Evolutionary conservation across 2,888 invertebrate species (phyloP).

Genomic region (Coleophora flavipennella): DNA sequence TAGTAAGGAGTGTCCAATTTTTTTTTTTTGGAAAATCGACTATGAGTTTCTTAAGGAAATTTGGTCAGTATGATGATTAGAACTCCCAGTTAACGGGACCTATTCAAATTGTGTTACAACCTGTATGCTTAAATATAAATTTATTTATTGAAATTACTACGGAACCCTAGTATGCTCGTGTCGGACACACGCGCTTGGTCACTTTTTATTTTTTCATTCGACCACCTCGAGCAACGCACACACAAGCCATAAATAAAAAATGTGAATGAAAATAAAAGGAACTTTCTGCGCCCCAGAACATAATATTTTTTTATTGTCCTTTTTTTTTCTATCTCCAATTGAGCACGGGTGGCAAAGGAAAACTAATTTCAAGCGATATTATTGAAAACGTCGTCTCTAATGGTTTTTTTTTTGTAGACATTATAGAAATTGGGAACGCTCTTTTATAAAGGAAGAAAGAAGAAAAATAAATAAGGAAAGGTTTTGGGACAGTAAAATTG

Average conservation of each 20-base stretch:
- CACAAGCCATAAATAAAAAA: slow-evolving; percentile 28
- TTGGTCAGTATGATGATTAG: no score
- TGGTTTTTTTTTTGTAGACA: slow-evolving; percentile 19
- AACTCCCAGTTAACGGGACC: no score
- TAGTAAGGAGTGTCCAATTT: no score
- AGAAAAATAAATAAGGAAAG: no score
- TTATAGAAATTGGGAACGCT: slow-evolving; percentile 22
- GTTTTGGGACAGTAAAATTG: no score
- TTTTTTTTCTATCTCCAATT: slow-evolving; percentile 14
- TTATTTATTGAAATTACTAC: no score
- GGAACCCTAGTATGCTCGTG: no score
- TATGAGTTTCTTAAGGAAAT: no score
- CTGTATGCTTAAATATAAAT: no score
- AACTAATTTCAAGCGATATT: slow-evolving; percentile 26
- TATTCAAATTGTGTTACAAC: no score
- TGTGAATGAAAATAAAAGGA: slow-evolving; percentile 19
- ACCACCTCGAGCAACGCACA: slow-evolving; percentile 2
- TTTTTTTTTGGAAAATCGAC: no score
- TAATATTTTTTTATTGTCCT: slow-evolving; percentile 22
- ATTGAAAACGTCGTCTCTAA: slow-evolving; percentile 22
- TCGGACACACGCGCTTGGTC: no score
- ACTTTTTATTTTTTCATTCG: not conserved
- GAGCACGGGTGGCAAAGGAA: slow-evolving; percentile 16
- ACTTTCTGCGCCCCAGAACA: slow-evolving; percentile 9
- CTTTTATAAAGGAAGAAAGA: slow-evolving; percentile 13